Conservation (phyloP, 2,113 vertebrate species). For the Tauraco erythrolophus region DNA sequence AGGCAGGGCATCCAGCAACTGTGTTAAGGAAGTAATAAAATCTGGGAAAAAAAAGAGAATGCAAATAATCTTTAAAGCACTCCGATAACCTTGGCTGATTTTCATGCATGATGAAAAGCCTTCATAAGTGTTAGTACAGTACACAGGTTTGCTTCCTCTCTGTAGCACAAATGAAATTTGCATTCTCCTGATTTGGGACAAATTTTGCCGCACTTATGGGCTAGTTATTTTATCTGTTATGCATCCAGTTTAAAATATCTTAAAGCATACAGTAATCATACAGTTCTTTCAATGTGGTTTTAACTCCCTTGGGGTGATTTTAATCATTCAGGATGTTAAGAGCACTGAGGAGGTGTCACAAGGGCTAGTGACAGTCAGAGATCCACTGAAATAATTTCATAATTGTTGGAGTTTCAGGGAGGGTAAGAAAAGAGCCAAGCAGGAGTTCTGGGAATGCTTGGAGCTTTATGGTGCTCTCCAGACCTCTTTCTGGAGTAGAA, state of each 20-base stretch:
- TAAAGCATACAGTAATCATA: background rate
- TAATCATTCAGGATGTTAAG: background rate
- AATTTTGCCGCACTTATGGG: background rate
- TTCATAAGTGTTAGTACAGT: background rate
- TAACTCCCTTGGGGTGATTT: background rate
- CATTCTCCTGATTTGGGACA: background rate
- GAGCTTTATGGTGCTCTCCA: background rate
- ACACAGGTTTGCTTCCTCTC: background rate
- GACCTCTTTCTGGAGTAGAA: background rate
- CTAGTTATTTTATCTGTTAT: background rate
- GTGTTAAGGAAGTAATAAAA: background rate
- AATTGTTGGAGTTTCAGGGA: background rate
- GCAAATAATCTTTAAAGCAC: background rate
- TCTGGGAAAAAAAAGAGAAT: background rate
- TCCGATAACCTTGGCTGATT: background rate
- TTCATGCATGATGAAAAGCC: background rate
- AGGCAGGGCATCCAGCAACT: background rate
- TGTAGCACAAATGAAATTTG: background rate
- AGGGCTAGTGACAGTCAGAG: background rate
- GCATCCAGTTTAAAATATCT: background rate
- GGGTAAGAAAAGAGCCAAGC: background rate
- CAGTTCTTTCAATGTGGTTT: background rate
- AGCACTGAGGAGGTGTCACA: background rate
- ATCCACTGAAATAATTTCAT: background rate
- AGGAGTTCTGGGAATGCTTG: background rate